Conservation (phyloP, 2,797 vertebrate species). For the Notamacropus eugenii region DNA sequence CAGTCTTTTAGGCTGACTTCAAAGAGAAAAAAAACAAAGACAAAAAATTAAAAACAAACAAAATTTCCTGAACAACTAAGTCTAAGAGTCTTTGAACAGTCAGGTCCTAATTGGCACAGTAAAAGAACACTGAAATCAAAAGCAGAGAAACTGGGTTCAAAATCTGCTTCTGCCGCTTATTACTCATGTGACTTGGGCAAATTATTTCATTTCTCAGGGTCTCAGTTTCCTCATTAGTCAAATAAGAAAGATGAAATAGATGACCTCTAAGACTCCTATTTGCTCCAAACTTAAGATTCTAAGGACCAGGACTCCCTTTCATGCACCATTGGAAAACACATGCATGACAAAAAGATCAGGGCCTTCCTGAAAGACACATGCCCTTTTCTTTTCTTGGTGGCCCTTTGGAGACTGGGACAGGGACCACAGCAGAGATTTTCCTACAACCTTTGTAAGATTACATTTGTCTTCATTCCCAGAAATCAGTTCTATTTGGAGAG, state of each 20-base stretch:
- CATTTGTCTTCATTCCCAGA: accelerated
- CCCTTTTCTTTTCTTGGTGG: neutral
- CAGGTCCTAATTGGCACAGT: neutral
- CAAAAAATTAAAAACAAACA: neutral
- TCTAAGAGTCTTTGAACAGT: neutral
- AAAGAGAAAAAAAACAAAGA: neutral
- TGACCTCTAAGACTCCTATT: neutral
- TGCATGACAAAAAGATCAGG: neutral
- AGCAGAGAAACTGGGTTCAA: neutral
- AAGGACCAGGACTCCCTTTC: neutral
- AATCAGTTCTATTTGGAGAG: neutral
- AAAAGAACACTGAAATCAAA: neutral
- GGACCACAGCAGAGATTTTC: neutral
- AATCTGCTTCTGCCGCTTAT: neutral
- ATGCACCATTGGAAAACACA: neutral
- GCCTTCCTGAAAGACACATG: neutral
- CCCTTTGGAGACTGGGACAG: neutral
- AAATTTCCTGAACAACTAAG: neutral
- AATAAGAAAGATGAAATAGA: neutral
- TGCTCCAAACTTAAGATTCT: neutral
- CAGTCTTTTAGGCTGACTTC: neutral
- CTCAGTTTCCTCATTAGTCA: neutral
- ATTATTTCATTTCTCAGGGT: neutral
- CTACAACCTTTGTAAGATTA: neutral
- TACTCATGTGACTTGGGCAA: neutral